Percentiles rank a stretch among this genome's conserved stretches.
These are phyloP conservation scores for Rhinoderma darwinii DNA, from an alignment of 2,113 vertebrate genomes.

Conservation along the genomic window DNA sequence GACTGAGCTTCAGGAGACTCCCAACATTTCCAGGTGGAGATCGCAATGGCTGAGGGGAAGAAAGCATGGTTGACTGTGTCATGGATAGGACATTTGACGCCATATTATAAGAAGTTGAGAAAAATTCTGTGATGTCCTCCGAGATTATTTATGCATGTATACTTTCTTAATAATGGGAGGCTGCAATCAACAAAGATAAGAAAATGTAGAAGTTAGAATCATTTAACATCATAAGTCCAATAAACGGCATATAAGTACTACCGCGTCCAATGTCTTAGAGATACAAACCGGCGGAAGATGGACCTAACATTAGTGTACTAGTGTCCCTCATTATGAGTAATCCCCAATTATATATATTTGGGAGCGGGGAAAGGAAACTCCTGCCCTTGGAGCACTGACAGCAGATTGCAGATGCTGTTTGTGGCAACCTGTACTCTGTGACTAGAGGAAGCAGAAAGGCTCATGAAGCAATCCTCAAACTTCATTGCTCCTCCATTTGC, in stretches of 20 bases:
- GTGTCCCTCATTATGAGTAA: too few relatives aligned
- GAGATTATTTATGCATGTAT: background rate
- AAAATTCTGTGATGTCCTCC: background rate
- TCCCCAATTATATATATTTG: too few relatives aligned
- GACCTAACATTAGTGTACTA: too few relatives aligned
- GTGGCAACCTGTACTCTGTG: too few relatives aligned
- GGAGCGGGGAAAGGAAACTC: too few relatives aligned
- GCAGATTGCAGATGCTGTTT: too few relatives aligned
- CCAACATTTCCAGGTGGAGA: background rate
- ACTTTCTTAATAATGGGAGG: background rate
- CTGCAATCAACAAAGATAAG: background rate
- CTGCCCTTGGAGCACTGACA: too few relatives aligned
- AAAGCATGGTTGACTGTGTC: background rate
- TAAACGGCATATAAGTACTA: background rate
- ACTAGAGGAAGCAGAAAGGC: too few relatives aligned
- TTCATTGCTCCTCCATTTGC: too few relatives aligned
- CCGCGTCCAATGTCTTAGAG: too few relatives aligned
- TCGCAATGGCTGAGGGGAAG: slow-evolving; percentile 20
- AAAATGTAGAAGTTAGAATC: background rate
- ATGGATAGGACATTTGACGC: slow-evolving; percentile 1
- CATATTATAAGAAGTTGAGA: slow-evolving; percentile 7
- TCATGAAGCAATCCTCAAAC: too few relatives aligned
- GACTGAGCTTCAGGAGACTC: background rate
- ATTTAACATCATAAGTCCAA: background rate
- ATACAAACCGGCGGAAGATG: too few relatives aligned